These are phyloP conservation scores for Otus scops DNA, from an alignment of 2,797 vertebrate species.

Conservation along the genomic window DNA sequence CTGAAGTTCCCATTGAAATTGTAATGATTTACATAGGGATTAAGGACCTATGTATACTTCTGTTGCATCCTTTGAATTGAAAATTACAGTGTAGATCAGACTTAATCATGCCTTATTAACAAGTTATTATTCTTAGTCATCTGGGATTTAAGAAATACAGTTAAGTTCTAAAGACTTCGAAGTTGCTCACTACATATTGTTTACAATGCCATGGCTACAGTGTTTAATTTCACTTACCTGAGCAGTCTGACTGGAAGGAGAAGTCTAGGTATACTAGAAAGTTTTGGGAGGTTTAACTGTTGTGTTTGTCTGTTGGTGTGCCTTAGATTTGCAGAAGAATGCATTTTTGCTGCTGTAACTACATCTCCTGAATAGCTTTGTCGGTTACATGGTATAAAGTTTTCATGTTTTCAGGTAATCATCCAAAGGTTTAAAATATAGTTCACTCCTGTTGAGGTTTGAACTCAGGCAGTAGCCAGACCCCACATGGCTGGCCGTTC, in stretches of 20 bases:
- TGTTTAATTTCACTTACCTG: not conserved
- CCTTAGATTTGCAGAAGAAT: not conserved
- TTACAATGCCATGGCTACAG: not conserved
- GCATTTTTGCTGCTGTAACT: not conserved
- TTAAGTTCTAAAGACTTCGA: not conserved
- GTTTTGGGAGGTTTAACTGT: not conserved
- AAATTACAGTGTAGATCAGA: not conserved
- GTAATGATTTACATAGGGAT: rapidly evolving
- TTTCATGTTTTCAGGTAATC: not conserved
- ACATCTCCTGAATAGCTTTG: not conserved
- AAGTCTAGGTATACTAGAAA: not conserved
- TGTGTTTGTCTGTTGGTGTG: not conserved
- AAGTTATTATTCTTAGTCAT: not conserved
- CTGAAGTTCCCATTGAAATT: not conserved
- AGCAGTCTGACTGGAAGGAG: not conserved
- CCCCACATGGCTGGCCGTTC: too few species aligned
- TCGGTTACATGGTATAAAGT: not conserved
- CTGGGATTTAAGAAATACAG: not conserved
- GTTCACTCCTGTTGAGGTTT: not conserved
- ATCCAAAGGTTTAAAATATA: not conserved
- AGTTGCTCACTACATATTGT: rapidly evolving
- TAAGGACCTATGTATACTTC: not conserved
- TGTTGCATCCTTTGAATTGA: not conserved
- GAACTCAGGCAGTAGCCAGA: too few species aligned
- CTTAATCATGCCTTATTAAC: not conserved